These are phyloP conservation scores for Rhynchopsitta pachyrhyncha DNA, from an alignment of 2,113 vertebrate species.

Conservation along the genomic window DNA sequence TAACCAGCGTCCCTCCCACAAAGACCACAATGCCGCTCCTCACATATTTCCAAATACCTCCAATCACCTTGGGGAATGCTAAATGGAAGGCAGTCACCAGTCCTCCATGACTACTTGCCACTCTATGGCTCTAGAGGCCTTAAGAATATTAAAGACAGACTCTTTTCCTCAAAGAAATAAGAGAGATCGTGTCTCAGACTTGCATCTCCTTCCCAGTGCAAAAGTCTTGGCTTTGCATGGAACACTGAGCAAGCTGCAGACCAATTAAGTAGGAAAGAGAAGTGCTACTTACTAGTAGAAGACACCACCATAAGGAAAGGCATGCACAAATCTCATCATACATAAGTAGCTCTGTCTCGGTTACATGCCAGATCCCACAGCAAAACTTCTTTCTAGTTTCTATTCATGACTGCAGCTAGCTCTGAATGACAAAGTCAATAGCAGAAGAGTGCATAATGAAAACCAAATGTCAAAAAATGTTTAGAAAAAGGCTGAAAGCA, in stretches of 20 bases:
- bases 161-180: background rate
- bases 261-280: background rate
- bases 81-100: background rate
- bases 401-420: background rate
- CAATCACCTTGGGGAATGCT: background rate
- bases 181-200: background rate
- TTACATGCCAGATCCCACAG: background rate
- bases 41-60: background rate
- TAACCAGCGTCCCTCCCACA: background rate
- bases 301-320: background rate
- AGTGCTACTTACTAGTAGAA: background rate
- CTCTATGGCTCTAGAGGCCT: background rate
- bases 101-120: background rate
- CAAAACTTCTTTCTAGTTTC: background rate
- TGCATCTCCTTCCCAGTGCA: background rate
- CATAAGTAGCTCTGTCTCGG: background rate
- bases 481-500: background rate
- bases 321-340: background rate
- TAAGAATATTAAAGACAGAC: background rate
- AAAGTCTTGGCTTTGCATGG: background rate
- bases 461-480: background rate
- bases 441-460: constrained; percentile 8
- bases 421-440: background rate
- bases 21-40: background rate
- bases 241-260: background rate